Base-by-base conservation (phyloP, 2,888 invertebrate species). In the Dolichopus griseipennis region DNA sequence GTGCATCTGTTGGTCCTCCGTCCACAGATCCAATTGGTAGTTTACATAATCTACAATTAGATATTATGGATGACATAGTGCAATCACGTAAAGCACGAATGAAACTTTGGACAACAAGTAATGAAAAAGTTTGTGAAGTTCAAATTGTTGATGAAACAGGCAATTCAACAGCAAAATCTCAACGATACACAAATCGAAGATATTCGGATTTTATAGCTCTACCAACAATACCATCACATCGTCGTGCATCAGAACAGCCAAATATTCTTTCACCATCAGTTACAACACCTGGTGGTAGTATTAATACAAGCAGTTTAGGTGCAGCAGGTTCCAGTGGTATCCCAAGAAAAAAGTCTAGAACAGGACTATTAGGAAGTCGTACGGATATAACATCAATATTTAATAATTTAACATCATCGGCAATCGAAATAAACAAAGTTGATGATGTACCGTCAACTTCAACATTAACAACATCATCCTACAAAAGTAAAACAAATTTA, bases 41-140 rank as follows among this genome's bases (percentile, higher is more conserved):
- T 79, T 88, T 90, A 63, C 92, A 92, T 78, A 93, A 92, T 77
- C 83, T 93, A 9, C 91, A 92, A 77, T 82, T 93, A 74, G 93
- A 93, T 76, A 92, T 93, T 73, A 92, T 93, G 92, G 93, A 93
- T 75, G 92, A 93, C 76, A 93, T 93, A 71, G 90, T 92, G 18
- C 88, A 89, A 75, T 90, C 91, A 18, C 85, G 91, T 66, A 92
- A 92, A 84, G 88, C 91, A 0, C 87, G 91, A 70, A 88, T 93
- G 87, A 92, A 91, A 76, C 85, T 93, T 76, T 92, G 91, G 91
- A 91, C 90, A 71, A 91, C 92, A 1, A 89, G 91, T 70, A 91
- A 85, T 75, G 90, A 90, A 78, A 86, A 87, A 68, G 89, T 93
- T 15, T 92, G 92, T 77, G 93, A 93, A 78, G 90, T 93, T 33